These are phyloP conservation scores for Muntiacus reevesi DNA, from an alignment of 2,113 vertebrate species.

Conservation along the genomic window DNA sequence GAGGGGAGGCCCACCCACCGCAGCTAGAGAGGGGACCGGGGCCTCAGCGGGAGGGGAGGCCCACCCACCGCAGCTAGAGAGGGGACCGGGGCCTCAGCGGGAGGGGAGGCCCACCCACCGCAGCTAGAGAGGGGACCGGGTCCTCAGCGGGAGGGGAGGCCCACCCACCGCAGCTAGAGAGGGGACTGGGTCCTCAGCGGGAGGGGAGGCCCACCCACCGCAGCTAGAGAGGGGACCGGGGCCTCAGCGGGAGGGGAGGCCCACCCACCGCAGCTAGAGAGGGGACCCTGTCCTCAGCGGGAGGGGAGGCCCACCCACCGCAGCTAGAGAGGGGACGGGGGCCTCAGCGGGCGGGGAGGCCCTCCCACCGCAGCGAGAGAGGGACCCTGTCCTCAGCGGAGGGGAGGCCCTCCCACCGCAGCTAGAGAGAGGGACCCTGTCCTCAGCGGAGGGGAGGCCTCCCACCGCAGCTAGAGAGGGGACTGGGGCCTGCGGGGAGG, in stretches of 20 bases:
- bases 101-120: neutral
- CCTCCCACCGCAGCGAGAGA: accelerated
- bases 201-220: neutral
- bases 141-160: neutral
- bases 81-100: neutral
- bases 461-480: neutral
- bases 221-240: too few relatives aligned
- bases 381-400: too few relatives aligned
- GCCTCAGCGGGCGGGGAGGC: neutral
- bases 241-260: neutral
- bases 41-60: neutral
- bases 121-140: too few relatives aligned
- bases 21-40: too few relatives aligned
- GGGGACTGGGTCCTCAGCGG: neutral
- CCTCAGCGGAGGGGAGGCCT: neutral
- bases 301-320: neutral
- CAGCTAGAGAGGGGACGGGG: too few relatives aligned
- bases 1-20: neutral
- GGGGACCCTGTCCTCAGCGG: neutral
- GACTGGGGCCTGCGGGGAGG: neutral
- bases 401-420: neutral
- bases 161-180: too few relatives aligned
- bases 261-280: too few relatives aligned
- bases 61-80: too few relatives aligned
- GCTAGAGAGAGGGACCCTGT: neutral